Evolutionary conservation across 2,113 vertebrate species (phyloP).

Genomic region (Microcebus tavaratra): DNA sequence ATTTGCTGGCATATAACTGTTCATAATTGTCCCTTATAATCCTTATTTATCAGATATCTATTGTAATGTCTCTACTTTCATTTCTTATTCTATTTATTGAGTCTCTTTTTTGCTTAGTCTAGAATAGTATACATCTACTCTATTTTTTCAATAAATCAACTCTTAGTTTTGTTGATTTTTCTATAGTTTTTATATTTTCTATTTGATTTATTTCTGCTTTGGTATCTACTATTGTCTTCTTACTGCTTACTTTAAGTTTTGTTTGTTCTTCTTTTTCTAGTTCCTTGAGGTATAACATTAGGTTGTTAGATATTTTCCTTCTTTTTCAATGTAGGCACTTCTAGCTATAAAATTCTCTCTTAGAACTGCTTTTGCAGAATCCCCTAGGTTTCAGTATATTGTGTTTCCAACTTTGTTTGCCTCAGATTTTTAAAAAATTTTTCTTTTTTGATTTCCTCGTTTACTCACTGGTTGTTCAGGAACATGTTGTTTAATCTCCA

Average conservation of each 20-base stretch:
- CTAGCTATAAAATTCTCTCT: background rate
- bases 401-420: background rate
- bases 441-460: background rate
- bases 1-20: background rate
- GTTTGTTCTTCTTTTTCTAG: background rate
- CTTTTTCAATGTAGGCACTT: background rate
- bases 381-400: background rate
- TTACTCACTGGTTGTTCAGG: background rate
- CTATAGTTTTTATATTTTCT: background rate
- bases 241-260: background rate
- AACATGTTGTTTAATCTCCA: background rate
- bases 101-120: background rate
- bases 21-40: background rate
- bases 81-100: background rate
- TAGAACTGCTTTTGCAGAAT: background rate
- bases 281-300: too few species aligned
- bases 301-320: background rate
- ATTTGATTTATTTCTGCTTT: background rate
- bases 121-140: background rate
- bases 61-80: background rate
- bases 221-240: background rate
- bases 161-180: background rate
- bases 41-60: background rate
- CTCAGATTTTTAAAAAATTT: background rate
- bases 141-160: background rate